Base-by-base conservation (phyloP, 2,797 vertebrate genomes). In the Hylomyscus alleni region DNA sequence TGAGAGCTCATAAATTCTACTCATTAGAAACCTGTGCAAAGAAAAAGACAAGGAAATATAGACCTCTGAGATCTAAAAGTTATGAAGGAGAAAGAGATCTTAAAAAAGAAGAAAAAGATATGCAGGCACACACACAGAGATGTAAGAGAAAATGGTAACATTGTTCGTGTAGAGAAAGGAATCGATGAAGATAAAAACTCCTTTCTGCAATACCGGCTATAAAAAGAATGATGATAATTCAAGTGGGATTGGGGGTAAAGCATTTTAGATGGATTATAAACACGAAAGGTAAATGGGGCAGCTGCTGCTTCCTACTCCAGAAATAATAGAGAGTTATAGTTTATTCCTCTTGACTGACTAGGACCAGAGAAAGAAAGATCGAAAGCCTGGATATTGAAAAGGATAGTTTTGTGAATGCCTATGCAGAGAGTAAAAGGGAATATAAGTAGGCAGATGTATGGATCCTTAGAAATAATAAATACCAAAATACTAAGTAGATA, bases 401-500 rank as follows among this genome's bases (percentile, higher is more conserved):
- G 86, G 8, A 62, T 22, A 31, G 60, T 44, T 58, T 93, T 94
- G 76, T 31, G 37, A 93, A 94, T 67, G 52, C 14, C n/a, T 69
- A 9, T 37, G 4, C 52, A 62, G 77, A 91, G 34, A 58, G 20
- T 29, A 24, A 90, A 62, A 52, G 31, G 3, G 29, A 88, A 85
- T 89, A 56, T 40, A 72, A n/a, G 52, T 10, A 73, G 40, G 44
- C 31, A 80, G 40, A 44, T 24, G 19, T 31, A 62, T 62, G 40
- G 82, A n/a, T 40, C 69, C 24, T 84, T 60, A 93, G 75, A 95
- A 87, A 91, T 89, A 85, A 77, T 90, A 90, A 92, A 90, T 60
- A 44, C 44, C 62, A 40, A 94, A 83, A 31, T 44, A 67, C 44
- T 58, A 56, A 84, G 37, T 4, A 87, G 52, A 87, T 76, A 54